phyloP scores from a whole-genome alignment of 2,113 vertebrate species.

The Strix uralensis region DNA sequence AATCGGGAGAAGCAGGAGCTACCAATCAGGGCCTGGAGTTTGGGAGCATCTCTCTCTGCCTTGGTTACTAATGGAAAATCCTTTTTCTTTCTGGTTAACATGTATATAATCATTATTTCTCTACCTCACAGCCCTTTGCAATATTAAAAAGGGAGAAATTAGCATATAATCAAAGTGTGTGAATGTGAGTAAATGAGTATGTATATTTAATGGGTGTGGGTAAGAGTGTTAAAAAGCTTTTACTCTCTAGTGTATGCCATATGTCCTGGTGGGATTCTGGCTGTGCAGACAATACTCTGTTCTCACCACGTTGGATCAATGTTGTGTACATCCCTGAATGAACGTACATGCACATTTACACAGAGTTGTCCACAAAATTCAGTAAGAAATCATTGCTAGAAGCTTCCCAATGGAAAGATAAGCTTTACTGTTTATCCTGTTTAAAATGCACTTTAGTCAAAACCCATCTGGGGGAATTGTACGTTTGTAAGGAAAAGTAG shows the following conservation, averaged over 20 bases:
- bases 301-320: accelerated
- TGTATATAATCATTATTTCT: background rate
- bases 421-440: background rate
- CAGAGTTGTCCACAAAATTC: background rate
- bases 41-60: background rate
- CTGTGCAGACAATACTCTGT: background rate
- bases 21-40: background rate
- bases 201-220: background rate
- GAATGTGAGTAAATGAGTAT: background rate
- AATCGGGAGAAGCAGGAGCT: background rate
- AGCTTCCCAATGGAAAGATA: background rate
- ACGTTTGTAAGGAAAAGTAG: background rate
- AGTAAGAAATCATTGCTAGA: background rate
- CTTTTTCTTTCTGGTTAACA: background rate
- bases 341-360: background rate
- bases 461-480: background rate
- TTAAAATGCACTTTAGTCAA: background rate
- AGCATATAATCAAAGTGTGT: background rate
- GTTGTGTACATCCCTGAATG: background rate
- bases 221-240: background rate
- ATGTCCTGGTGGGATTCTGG: background rate
- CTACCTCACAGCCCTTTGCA: background rate
- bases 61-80: background rate
- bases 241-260: background rate
- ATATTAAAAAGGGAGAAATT: background rate